These are phyloP conservation scores for Cylas formicarius DNA, from an alignment of 1,140 invertebrate genomes.

Conservation along the genomic window DNA sequence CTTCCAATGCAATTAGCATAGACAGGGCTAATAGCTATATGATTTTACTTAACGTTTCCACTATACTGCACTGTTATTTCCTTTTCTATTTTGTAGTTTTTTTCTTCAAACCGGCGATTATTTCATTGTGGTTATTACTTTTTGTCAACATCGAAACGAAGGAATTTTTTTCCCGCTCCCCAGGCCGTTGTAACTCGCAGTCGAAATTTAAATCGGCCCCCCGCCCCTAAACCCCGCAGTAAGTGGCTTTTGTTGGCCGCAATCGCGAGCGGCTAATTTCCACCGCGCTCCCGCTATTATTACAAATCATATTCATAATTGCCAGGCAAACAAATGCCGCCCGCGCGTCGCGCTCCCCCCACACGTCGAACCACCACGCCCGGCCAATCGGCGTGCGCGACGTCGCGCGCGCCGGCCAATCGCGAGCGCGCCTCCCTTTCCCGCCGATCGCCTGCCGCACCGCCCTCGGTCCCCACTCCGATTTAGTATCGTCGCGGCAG, in stretches of 20 bases:
- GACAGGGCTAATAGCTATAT: too few species aligned
- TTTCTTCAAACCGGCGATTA: not conserved
- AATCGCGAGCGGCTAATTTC: constrained; percentile 41
- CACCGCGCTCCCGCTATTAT: constrained; percentile 41
- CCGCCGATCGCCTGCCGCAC: constrained; percentile 8
- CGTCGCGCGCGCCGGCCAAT: constrained; percentile 18
- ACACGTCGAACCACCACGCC: constrained; percentile 5
- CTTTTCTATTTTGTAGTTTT: constrained; percentile 2
- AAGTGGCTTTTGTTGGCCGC: constrained; percentile 37
- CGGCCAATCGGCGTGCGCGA: constrained; percentile 18
- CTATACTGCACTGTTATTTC: too few species aligned
- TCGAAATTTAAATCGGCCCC: constrained; percentile 43
- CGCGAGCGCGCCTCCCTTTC: constrained; percentile 10
- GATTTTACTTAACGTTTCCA: too few species aligned
- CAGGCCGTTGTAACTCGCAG: too few species aligned
- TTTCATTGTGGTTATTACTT: not conserved
- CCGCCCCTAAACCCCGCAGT: constrained; percentile 33
- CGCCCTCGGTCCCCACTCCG: constrained; percentile 12
- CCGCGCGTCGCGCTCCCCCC: constrained; percentile 26
- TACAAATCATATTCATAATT: constrained; percentile 46
- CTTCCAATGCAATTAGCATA: too few species aligned
- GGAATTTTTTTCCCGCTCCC: too few species aligned
- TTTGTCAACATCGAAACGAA: not conserved
- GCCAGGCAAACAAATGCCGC: constrained; percentile 37
- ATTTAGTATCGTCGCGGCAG: not conserved